Percentiles rank a stretch among this genome's conserved stretches.
These are phyloP conservation scores for Melanotaenia maccullochi DNA, from an alignment of 2,797 vertebrate species.

Conservation along the genomic window DNA sequence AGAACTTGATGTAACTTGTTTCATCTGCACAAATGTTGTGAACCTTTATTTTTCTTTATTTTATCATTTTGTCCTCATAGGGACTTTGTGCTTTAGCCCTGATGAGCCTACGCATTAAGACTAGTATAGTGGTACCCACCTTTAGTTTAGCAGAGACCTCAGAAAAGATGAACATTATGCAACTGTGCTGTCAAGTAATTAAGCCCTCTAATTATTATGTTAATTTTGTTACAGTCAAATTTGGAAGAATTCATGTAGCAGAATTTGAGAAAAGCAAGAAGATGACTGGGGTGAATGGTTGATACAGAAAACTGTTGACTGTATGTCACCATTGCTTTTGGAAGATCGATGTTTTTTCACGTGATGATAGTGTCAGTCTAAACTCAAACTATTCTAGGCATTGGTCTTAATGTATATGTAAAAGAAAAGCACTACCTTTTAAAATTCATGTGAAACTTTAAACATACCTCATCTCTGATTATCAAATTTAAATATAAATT, in stretches of 20 bases:
- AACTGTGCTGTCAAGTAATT: neutral
- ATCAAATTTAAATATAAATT: too few relatives aligned
- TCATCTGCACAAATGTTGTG: neutral
- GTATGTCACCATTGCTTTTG: too few relatives aligned
- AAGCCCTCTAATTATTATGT: neutral
- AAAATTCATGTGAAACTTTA: too few relatives aligned
- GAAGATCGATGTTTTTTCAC: too few relatives aligned
- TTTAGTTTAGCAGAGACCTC: neutral
- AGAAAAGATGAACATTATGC: neutral
- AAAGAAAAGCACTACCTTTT: too few relatives aligned
- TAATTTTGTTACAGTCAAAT: neutral
- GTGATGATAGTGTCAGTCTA: too few relatives aligned
- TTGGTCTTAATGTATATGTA: too few relatives aligned
- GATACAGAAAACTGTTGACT: neutral
- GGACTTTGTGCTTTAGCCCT: neutral
- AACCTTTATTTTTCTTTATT: neutral
- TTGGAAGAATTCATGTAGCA: neutral
- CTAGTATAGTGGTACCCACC: neutral
- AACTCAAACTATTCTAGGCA: too few relatives aligned
- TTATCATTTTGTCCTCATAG: neutral
- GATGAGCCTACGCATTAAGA: neutral
- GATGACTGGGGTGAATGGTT: neutral
- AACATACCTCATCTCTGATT: too few relatives aligned
- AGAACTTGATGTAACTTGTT: neutral
- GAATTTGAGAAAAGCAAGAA: neutral